These are phyloP conservation scores for Papilio elwesi DNA, from an alignment of 2,888 invertebrate genomes.

Conservation along the genomic window DNA sequence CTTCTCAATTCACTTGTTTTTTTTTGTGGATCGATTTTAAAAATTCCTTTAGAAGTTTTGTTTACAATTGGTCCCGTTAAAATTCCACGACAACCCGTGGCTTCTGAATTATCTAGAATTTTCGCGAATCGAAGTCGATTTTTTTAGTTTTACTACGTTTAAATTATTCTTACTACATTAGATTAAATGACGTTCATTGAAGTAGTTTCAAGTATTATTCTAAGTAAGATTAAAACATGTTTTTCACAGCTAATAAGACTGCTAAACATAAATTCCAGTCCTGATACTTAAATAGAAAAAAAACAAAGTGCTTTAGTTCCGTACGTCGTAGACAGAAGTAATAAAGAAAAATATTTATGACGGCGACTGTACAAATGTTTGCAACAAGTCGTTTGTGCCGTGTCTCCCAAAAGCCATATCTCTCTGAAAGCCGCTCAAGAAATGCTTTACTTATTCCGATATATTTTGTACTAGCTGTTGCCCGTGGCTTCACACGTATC, in stretches of 20 bases:
- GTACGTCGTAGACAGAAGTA: slow-evolving; percentile 7
- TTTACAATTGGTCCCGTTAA: too few relatives aligned
- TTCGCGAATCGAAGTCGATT: too few relatives aligned
- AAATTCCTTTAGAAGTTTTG: too few relatives aligned
- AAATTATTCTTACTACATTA: too few relatives aligned
- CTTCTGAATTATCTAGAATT: too few relatives aligned
- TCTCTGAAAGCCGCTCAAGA: slow-evolving; percentile 1
- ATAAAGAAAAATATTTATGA: slow-evolving; percentile 28
- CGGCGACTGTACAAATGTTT: slow-evolving; percentile 24
- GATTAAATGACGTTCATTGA: too few relatives aligned
- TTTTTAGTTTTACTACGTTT: too few relatives aligned
- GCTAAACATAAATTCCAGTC: background rate
- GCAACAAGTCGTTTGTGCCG: slow-evolving; percentile 14
- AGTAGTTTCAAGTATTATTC: too few relatives aligned
- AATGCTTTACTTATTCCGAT: background rate
- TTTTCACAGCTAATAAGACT: background rate
- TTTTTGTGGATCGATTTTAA: too few relatives aligned
- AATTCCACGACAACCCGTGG: too few relatives aligned
- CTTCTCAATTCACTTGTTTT: too few relatives aligned
- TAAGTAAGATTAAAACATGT: background rate
- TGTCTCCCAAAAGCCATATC: slow-evolving; percentile 7
- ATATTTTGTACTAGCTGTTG: background rate
- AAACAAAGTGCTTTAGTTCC: slow-evolving; percentile 1
- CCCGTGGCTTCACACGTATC: too few relatives aligned
- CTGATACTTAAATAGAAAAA: background rate